These are phyloP conservation scores for Zoroaster sp. DNA, from an alignment of 53 echinoderm and acorn worm species.

Conservation along the genomic window DNA sequence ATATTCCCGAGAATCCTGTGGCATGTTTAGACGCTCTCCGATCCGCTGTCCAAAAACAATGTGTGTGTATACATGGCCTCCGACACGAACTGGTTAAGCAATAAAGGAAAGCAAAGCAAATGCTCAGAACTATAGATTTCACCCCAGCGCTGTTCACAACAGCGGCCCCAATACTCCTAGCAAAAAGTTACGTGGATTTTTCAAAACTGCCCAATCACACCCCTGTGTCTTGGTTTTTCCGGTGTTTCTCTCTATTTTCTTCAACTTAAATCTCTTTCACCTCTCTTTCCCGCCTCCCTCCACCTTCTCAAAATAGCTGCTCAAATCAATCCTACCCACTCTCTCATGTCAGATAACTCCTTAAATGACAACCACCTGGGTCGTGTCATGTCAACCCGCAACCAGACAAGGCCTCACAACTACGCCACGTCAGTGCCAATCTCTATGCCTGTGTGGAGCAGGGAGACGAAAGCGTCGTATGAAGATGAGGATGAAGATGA, in stretches of 20 bases:
- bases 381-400: conserved; percentile 8
- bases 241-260: neutral
- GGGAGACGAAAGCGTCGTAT: conserved; percentile 64
- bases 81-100: too few relatives aligned
- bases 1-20: too few relatives aligned
- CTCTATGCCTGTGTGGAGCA: conserved; percentile 93
- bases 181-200: too few relatives aligned
- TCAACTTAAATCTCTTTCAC: neutral
- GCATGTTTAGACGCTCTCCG: too few relatives aligned
- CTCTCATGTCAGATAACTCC: conserved; percentile 80
- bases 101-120: too few relatives aligned
- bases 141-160: too few relatives aligned
- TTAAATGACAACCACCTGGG: conserved; percentile 71
- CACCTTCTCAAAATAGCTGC: neutral
- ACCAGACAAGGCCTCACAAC: conserved; percentile 47
- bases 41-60: too few relatives aligned
- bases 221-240: neutral
- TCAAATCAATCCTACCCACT: conserved; percentile 19
- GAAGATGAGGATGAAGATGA: conserved; percentile 59
- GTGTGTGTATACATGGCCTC: too few relatives aligned
- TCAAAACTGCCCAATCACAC: too few relatives aligned
- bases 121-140: too few relatives aligned
- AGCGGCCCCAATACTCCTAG: too few relatives aligned
- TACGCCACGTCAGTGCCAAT: conserved; percentile 92
- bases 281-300: neutral